phyloP scores from a whole-genome alignment of 2,113 vertebrate genomes.

The Lucifuga dentata region DNA sequence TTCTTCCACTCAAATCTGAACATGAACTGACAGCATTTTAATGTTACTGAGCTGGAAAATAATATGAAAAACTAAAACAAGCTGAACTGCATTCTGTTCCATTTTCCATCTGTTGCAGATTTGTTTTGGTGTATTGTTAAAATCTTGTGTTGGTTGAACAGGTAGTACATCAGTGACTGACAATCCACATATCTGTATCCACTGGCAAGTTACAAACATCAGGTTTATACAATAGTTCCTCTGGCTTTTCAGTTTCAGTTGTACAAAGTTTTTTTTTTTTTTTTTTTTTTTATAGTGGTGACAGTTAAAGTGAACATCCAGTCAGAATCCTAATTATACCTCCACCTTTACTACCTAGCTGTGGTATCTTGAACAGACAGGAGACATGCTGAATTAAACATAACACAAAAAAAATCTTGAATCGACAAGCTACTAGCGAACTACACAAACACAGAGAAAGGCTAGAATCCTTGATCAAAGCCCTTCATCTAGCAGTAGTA shows the following conservation, averaged over 20 bases:
- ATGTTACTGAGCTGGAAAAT: conserved; percentile 5
- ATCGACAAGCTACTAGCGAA: conserved; percentile 6
- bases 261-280: neutral
- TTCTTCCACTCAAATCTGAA: neutral
- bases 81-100: neutral
- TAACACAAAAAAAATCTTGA: conserved; percentile 31
- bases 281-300: conserved; percentile 8
- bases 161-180: neutral
- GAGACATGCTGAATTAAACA: conserved; percentile 29
- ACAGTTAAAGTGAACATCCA: conserved; percentile 14
- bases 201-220: neutral
- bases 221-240: neutral
- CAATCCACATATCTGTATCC: neutral
- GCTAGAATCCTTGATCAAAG: conserved; percentile 6
- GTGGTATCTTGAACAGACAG: conserved; percentile 29
- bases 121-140: neutral
- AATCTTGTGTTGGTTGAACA: neutral
- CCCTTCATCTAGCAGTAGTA: neutral
- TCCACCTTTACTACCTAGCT: conserved; percentile 10
- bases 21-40: conserved; percentile 1
- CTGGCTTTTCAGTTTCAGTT: neutral
- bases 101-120: conserved; percentile 4
- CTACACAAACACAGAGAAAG: neutral
- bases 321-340: conserved; percentile 6
- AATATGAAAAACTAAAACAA: too few relatives aligned